Evolutionary conservation across 2,888 invertebrate genomes (phyloP).

Genomic region (Agrotis puta): DNA sequence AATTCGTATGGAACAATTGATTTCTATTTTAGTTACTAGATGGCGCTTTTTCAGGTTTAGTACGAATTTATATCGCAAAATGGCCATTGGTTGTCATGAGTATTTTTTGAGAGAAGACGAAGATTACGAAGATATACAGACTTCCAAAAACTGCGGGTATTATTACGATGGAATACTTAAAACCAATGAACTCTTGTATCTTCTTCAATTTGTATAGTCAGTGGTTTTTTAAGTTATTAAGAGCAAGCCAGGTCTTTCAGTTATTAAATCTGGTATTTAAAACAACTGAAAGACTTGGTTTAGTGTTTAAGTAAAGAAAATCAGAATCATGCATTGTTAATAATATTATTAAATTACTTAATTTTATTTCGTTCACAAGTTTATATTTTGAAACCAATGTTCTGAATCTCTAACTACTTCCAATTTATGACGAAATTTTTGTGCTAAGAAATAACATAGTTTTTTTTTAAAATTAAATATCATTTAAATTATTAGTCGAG

Average conservation of each 20-base stretch:
- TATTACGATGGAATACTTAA: conserved; percentile 17
- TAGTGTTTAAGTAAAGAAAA: not conserved
- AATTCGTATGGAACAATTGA: not conserved
- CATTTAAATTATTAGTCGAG: not conserved
- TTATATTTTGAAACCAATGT: conserved; percentile 18
- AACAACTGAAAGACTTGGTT: no score
- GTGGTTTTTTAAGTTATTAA: not conserved
- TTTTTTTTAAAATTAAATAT: no score
- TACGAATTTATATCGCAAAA: no score
- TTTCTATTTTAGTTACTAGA: not conserved
- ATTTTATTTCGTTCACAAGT: conserved; percentile 7
- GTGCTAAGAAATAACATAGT: not conserved
- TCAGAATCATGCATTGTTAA: conserved; percentile 15
- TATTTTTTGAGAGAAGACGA: no score
- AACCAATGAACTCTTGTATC: not conserved
- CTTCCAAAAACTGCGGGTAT: conserved; percentile 14
- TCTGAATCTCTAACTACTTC: conserved; percentile 11
- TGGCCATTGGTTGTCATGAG: no score
- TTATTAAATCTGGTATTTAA: no score
- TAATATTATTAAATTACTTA: conserved; percentile 33
- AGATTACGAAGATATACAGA: no score
- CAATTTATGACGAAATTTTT: not conserved
- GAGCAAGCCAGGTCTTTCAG: not conserved
- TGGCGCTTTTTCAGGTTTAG: not conserved
- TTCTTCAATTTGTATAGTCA: conserved; percentile 8